Conservation (phyloP, 2,113 vertebrate species). For the Catharus bicknelli region DNA sequence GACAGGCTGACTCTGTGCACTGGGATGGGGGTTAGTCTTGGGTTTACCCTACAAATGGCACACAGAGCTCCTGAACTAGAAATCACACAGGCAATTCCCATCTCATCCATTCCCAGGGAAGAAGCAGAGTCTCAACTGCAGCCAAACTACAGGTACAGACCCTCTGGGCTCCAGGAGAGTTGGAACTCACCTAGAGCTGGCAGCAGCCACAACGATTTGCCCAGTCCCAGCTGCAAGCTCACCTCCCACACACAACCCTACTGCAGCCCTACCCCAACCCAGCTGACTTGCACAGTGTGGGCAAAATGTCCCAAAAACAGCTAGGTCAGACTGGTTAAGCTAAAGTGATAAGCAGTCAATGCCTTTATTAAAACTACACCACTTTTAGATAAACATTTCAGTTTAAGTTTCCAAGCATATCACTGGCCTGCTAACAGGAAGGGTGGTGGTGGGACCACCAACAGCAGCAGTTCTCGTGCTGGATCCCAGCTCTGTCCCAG, state of each 20-base stretch:
- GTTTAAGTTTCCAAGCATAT: conserved; percentile 15
- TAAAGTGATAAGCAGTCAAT: conserved; percentile 47
- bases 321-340: not conserved
- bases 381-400: conserved; percentile 52
- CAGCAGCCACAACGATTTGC: not conserved
- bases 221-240: not conserved
- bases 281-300: not conserved
- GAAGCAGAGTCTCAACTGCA: not conserved
- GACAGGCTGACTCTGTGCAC: rapidly evolving
- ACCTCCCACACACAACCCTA: not conserved
- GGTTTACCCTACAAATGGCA: not conserved
- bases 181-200: rapidly evolving
- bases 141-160: not conserved
- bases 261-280: not conserved
- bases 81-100: rapidly evolving
- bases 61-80: not conserved
- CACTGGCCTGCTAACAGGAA: not conserved
- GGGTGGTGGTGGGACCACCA: not conserved
- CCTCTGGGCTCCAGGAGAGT: not conserved
- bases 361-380: conserved; percentile 71
- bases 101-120: not conserved
- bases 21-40: not conserved
- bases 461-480: not conserved
- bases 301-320: not conserved
- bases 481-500: not conserved